These are phyloP conservation scores for Uria aalge DNA, from an alignment of 2,113 vertebrate genomes.

Conservation along the genomic window DNA sequence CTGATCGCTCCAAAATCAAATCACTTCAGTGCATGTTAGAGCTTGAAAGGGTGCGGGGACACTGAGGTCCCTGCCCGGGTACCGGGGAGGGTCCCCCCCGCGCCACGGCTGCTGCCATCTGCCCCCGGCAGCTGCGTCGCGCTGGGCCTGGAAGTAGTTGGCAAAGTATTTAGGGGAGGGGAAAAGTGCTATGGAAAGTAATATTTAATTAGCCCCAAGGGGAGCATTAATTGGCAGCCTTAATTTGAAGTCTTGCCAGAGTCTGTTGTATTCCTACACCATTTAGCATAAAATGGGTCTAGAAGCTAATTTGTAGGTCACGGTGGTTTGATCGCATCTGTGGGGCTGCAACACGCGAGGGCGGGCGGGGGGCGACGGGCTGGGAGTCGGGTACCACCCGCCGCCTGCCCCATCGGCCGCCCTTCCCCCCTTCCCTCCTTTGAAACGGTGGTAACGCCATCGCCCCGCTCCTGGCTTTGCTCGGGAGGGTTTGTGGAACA, in stretches of 20 bases:
- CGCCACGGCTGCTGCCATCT: not conserved
- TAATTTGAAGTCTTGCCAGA: constrained; percentile 11
- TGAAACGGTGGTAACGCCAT: accelerated
- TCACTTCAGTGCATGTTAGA: not conserved
- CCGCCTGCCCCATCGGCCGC: not conserved
- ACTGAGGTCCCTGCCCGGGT: not conserved
- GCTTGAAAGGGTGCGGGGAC: accelerated
- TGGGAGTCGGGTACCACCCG: accelerated
- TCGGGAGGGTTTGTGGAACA: not conserved
- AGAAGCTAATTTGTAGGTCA: not conserved
- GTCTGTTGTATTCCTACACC: not conserved
- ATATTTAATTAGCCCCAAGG: constrained; percentile 38
- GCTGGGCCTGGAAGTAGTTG: not conserved
- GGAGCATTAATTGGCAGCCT: constrained; percentile 25
- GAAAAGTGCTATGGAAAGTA: not conserved
- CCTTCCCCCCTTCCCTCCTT: not conserved
- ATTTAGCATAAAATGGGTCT: not conserved
- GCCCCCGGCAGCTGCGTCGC: not conserved
- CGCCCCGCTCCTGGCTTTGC: not conserved
- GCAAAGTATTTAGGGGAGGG: not conserved
- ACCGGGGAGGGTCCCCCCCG: not conserved
- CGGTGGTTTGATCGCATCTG: not conserved
- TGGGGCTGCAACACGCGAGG: not conserved
- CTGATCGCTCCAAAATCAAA: not conserved
- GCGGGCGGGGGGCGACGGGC: not conserved